Conservation (phyloP, 2,113 vertebrate species). For the Pitta sordida region DNA sequence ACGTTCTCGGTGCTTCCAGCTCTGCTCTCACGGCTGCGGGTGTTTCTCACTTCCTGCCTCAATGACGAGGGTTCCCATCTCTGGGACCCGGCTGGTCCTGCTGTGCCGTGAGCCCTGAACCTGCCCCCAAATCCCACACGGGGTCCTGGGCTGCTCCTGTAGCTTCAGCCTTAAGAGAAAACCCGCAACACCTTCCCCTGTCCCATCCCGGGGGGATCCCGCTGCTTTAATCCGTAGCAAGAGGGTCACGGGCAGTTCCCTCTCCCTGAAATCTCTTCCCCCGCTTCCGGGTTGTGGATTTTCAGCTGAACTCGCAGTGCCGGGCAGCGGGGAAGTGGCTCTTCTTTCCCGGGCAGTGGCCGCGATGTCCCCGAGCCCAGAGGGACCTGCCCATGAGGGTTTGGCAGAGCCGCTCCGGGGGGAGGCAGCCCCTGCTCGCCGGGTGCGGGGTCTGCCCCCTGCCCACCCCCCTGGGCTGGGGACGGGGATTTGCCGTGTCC, state of each 20-base stretch:
- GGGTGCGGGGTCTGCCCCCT: background rate
- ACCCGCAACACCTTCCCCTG: accelerated
- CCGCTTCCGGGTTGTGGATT: background rate
- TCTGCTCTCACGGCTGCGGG: accelerated
- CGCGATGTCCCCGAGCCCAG: accelerated
- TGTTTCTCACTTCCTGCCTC: background rate
- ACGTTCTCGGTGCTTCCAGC: background rate
- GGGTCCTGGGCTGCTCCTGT: background rate
- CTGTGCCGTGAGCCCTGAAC: accelerated
- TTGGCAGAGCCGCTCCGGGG: background rate
- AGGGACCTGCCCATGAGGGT: background rate
- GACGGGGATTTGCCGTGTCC: background rate
- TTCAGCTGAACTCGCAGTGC: background rate
- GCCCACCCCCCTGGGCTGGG: background rate
- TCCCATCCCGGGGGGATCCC: accelerated
- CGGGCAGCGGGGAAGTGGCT: accelerated
- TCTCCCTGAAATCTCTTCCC: background rate
- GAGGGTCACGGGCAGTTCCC: accelerated
- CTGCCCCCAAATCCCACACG: accelerated
- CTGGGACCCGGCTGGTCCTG: background rate
- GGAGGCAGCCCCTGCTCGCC: background rate
- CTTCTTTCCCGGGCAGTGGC: accelerated
- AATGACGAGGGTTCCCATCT: accelerated
- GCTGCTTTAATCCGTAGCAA: accelerated
- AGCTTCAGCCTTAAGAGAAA: accelerated